Evolutionary conservation across 2,888 invertebrate genomes (phyloP), one percentile per base, ranked within the genome.

Genomic region (Acrobasis repandana): DNA sequence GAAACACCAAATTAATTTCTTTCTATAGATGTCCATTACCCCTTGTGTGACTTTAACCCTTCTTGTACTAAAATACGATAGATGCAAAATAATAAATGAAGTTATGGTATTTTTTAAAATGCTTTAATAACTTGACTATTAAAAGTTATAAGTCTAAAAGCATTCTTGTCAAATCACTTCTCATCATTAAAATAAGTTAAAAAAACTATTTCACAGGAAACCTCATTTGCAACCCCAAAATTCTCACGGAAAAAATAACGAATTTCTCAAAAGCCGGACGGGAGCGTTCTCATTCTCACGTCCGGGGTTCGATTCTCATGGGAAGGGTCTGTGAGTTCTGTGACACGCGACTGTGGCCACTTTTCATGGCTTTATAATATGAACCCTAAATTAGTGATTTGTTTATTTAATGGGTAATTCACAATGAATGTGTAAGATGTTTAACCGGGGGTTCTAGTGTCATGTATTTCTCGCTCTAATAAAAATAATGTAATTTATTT

Each of bases 161-260:
- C 20, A 20, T 4, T 20, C 28, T 28, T 6, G 28, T 28, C 4
- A 28, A 28, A 28, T 28, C 4, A 2, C 28, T 38, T 43, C 6
- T n/a, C 43, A 14, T 4, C 43, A 43, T 14, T 14, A 43, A 14
- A 43, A n/a, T 43, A 43, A 38, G 11, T 14, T 3, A 38, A 10
- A 38, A 43, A 43, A 43, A 43, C 43, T 43, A 43, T 38, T 38
- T n/a, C 43, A 43, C 43, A 14, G 43, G 14, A 11, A 11, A 43
- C 14, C 38, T 38, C 43, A 43, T 43, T 43, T 11, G 15, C 16
- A 9, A 34, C 34, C 51, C 51, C 3, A 52, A 52, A 52, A 15
- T 51, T 51, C 51, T 33, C 51, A 51, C 51, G 51, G 33, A 51
- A 51, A 51, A 51, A 33, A 34, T 51, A 51, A 51, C 51, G 51